Percentiles rank a stretch among this genome's conserved stretches.
phyloP scores from a whole-genome alignment of 2,888 invertebrate genomes.

The Urechis unicinctus region DNA sequence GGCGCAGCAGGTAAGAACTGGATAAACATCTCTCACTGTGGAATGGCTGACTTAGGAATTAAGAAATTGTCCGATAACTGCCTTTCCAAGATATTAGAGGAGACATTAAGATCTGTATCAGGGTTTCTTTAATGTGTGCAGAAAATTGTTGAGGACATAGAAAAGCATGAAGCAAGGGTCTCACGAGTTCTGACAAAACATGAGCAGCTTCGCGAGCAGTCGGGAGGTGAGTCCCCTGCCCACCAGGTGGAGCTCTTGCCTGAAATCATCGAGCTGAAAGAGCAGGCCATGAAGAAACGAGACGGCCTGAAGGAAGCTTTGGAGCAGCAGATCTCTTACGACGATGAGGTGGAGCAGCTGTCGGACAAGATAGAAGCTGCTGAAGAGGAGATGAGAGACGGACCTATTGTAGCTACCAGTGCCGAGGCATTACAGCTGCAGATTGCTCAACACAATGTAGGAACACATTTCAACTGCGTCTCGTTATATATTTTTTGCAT shows the following conservation, averaged over 20 bases:
- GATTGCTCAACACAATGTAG: constrained; percentile 17
- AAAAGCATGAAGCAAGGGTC: constrained; percentile 29
- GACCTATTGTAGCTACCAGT: constrained; percentile 16
- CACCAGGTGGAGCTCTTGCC: constrained; percentile 2
- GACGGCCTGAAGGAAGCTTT: constrained; percentile 27
- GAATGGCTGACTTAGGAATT: too few species aligned
- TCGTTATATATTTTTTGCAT: too few species aligned
- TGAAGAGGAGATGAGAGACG: constrained; percentile 29
- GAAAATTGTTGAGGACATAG: constrained; percentile 35
- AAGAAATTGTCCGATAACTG: too few species aligned
- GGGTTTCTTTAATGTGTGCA: too few species aligned
- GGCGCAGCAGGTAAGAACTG: too few species aligned
- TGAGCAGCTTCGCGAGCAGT: too few species aligned
- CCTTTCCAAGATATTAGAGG: too few species aligned
- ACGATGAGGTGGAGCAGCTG: constrained; percentile 29
- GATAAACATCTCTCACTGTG: too few species aligned
- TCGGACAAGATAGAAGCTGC: constrained; percentile 30
- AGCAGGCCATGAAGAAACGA: constrained; percentile 27
- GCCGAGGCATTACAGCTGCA: constrained; percentile 35
- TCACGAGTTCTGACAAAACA: constrained; percentile 18
- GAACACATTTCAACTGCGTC: too few species aligned
- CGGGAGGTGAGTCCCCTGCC: too few species aligned
- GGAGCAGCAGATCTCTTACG: constrained; percentile 31
- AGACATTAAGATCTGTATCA: too few species aligned
- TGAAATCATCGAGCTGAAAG: constrained; percentile 28